phyloP scores from a whole-genome alignment of 2,888 invertebrate species.

The Eueremaeus valkanovi region DNA sequence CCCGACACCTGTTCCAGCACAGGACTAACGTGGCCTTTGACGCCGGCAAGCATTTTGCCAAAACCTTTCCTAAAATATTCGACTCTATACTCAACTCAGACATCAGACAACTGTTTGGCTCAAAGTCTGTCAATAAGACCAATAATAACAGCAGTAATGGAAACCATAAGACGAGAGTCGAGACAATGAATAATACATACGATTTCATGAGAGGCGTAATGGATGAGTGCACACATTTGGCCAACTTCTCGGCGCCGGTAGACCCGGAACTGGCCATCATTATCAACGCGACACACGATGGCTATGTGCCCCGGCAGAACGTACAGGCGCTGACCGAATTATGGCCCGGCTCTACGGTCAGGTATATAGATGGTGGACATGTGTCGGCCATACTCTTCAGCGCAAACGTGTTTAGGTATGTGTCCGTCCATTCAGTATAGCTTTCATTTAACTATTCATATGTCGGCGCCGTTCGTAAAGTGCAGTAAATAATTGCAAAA shows the following conservation, averaged over 20 bases:
- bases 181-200: constrained; percentile 59
- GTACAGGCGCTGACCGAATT: constrained; percentile 76
- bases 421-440: too few species aligned
- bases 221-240: constrained; percentile 97
- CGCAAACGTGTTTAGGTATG: constrained; percentile 78
- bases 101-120: not conserved
- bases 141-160: not conserved
- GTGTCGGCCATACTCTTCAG: constrained; percentile 82
- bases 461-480: too few species aligned
- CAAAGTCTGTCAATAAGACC: not conserved
- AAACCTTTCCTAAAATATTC: constrained; percentile 34
- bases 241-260: constrained; percentile 76
- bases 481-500: too few species aligned
- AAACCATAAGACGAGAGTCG: not conserved
- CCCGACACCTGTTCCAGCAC: constrained; percentile 46
- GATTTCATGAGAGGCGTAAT: constrained; percentile 96
- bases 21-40: constrained; percentile 45
- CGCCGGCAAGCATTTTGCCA: constrained; percentile 48
- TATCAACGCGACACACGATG: constrained; percentile 68
- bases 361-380: constrained; percentile 76
- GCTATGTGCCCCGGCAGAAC: constrained; percentile 77
- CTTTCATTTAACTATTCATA: too few species aligned
- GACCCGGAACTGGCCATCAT: constrained; percentile 87
- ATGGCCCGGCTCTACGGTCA: constrained; percentile 87
- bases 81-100: constrained; percentile 16